phyloP scores from a whole-genome alignment of 1,140 invertebrate genomes.

The Notospermus geniculatus region DNA sequence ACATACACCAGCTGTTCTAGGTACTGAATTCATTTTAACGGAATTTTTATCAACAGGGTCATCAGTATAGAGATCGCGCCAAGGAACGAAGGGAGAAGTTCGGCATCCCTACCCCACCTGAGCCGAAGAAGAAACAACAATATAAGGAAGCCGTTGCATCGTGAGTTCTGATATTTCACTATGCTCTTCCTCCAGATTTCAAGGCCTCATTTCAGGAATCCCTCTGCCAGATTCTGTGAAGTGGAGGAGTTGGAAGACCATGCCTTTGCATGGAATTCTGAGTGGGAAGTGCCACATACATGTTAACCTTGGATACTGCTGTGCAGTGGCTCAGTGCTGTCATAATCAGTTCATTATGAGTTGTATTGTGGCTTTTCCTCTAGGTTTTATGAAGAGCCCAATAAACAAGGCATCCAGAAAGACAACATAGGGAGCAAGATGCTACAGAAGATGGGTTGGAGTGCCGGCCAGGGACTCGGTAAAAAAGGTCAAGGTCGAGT shows the following conservation, averaged over 20 bases:
- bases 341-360: too few relatives aligned
- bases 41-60: background rate
- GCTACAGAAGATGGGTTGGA: constrained; percentile 98
- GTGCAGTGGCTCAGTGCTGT: too few relatives aligned
- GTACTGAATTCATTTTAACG: background rate
- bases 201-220: too few relatives aligned
- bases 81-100: constrained; percentile 93
- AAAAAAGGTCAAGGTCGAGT: constrained; percentile 90
- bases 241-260: too few relatives aligned
- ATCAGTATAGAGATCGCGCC: constrained; percentile 83
- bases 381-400: constrained; percentile 47
- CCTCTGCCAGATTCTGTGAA: too few relatives aligned
- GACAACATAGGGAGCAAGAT: constrained; percentile 90
- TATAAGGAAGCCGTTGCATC: constrained; percentile 8
- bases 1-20: too few relatives aligned
- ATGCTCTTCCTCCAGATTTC: too few relatives aligned
- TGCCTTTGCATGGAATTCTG: too few relatives aligned
- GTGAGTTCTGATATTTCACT: too few relatives aligned
- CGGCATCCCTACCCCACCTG: constrained; percentile 78
- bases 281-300: too few relatives aligned
- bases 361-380: constrained; percentile 10
- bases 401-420: constrained; percentile 69
- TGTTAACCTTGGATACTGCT: too few relatives aligned
- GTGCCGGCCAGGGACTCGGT: constrained; percentile 90
- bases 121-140: constrained; percentile 29